Percentiles rank a stretch among this genome's conserved stretches.
Conservation (phyloP, 1,140 invertebrate species). For the Tribolium madens region DNA sequence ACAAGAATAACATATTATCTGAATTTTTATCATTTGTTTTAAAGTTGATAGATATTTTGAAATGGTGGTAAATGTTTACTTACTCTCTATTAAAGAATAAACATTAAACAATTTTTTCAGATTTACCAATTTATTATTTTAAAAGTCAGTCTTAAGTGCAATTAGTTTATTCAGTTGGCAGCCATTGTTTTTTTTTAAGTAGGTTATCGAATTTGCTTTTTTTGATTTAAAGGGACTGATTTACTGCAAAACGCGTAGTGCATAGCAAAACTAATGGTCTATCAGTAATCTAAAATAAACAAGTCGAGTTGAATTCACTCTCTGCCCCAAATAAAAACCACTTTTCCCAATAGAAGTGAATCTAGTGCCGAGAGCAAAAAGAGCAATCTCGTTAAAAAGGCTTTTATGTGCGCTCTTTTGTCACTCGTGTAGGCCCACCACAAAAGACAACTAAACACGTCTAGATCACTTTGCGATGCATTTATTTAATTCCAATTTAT, state of each 20-base stretch:
- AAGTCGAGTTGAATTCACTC: not conserved
- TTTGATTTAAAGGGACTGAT: not conserved
- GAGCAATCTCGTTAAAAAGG: not conserved
- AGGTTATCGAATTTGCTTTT: too few species aligned
- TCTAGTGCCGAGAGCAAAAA: not conserved
- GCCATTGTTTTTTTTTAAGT: too few species aligned
- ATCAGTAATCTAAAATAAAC: not conserved
- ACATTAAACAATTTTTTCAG: too few species aligned
- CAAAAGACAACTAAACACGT: constrained; percentile 17
- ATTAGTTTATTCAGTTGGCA: too few species aligned
- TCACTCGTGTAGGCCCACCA: not conserved
- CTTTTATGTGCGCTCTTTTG: not conserved
- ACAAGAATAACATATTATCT: too few species aligned
- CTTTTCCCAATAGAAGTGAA: too few species aligned
- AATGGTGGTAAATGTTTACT: too few species aligned
- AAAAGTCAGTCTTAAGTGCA: too few species aligned
- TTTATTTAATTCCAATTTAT: constrained; percentile 40
- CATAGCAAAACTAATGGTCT: not conserved
- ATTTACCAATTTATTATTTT: too few species aligned
- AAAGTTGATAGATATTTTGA: too few species aligned
- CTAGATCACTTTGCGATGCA: constrained; percentile 7
- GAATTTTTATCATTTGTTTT: too few species aligned
- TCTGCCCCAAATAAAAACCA: not conserved
- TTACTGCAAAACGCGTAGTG: not conserved
- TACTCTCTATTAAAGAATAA: too few species aligned